Percentiles rank a stretch among this genome's conserved stretches.
Conservation (phyloP, 1,140 invertebrate species). For the Anagrus nilaparvatae region DNA sequence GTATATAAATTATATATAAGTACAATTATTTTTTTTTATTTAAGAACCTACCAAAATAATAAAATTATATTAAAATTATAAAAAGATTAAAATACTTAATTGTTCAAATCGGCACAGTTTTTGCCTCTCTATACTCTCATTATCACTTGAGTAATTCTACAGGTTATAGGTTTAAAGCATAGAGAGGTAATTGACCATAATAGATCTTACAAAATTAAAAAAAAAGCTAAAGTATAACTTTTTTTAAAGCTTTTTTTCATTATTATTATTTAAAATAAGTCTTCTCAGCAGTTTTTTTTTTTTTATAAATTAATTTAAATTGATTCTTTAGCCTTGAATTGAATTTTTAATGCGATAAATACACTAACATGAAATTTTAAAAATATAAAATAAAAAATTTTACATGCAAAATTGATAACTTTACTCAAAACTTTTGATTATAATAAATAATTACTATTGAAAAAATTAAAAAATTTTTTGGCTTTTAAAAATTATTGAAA, state of each 20-base stretch:
- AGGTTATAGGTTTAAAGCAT: constrained; percentile 15
- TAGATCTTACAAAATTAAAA: too few species aligned
- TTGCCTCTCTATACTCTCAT: constrained; percentile 5
- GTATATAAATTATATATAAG: constrained; percentile 13
- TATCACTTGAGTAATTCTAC: constrained; percentile 4
- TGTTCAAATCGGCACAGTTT: constrained; percentile 9
- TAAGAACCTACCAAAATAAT: constrained; percentile 12
- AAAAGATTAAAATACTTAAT: constrained; percentile 12
- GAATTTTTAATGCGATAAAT: constrained; percentile 9
- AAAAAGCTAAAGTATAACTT: constrained; percentile 12
- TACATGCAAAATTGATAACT: constrained; percentile 13
- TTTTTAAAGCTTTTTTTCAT: constrained; percentile 6
- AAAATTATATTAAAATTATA: constrained; percentile 15
- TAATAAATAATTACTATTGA: constrained; percentile 11
- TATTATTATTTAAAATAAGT: background rate
- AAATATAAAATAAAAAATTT: constrained; percentile 10
- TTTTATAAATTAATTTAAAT: constrained; percentile 7
- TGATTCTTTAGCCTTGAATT: constrained; percentile 10
- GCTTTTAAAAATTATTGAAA: constrained; percentile 3
- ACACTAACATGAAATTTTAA: constrained; percentile 11
- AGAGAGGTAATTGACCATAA: constrained; percentile 25
- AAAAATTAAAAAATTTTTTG: constrained; percentile 11
- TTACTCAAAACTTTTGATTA: constrained; percentile 16
- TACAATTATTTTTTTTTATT: constrained; percentile 12
- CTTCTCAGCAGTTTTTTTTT: background rate